Evolutionary conservation across 2,888 invertebrate species (phyloP).

Genomic region (Euproctis similis): DNA sequence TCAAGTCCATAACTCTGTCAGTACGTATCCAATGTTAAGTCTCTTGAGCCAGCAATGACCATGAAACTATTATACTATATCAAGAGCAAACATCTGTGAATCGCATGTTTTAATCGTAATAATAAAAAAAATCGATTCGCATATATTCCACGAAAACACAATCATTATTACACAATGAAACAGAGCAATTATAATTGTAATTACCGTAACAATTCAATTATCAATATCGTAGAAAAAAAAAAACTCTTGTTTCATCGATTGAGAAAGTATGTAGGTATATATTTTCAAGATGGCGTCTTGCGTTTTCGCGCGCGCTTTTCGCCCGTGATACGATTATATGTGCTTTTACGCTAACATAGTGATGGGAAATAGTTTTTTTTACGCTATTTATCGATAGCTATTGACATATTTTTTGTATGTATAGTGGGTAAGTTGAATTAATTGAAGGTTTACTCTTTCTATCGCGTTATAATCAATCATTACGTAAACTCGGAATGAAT

Average conservation of each 20-base stretch:
- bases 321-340: slow-evolving; percentile 27
- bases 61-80: background rate
- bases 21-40: too few species aligned
- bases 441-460: too few species aligned
- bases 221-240: slow-evolving; percentile 17
- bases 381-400: too few species aligned
- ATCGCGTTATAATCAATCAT: too few species aligned
- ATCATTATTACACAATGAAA: slow-evolving; percentile 11
- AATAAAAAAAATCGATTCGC: slow-evolving; percentile 4
- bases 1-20: too few species aligned
- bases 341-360: slow-evolving; percentile 16
- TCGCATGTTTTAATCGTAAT: slow-evolving; percentile 11
- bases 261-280: slow-evolving; percentile 42
- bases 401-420: too few species aligned
- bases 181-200: slow-evolving; percentile 11
- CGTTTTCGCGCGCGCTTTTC: slow-evolving; percentile 32
- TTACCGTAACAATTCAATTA: slow-evolving; percentile 9
- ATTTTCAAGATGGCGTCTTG: slow-evolving; percentile 23
- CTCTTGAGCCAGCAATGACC: background rate
- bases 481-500: too few species aligned
- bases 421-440: too few species aligned
- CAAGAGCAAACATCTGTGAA: slow-evolving; percentile 2
- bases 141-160: slow-evolving; percentile 10
- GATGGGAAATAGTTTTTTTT: slow-evolving; percentile 24
- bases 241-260: slow-evolving; percentile 16